Evolutionary conservation across 92 coral and sea anemone genomes (phyloP), one percentile per base, ranked within the genome.

Genomic region (Palythoa caribaeorum): DNA sequence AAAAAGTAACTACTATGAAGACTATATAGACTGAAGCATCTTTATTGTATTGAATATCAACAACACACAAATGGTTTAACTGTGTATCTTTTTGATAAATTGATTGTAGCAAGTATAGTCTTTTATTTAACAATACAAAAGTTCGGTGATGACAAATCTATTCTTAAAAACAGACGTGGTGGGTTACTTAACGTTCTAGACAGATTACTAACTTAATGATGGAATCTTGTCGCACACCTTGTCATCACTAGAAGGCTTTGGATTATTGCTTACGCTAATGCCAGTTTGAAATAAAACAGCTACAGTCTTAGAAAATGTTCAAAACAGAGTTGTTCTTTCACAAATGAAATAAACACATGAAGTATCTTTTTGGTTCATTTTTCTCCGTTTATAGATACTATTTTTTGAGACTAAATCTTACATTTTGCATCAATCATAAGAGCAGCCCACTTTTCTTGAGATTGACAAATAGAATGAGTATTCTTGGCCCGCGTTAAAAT

Each of bases 381-480:
- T 73, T 15, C 19, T 15, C 17, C 62, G 15, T 55, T 55, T 55
- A 55, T 13, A 55, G 11, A 55, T 55, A 15, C 2, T 6, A 8
- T 11, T 15, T 55, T 15, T 55, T 15, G 15, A 11, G 62, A 55
- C 62, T 0, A 15, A 55, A 3, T 55, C 17, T 59, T 59, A 1
- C 19, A 15, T 12, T 59, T 59, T n/a, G 4, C 70, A 63, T 17
- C n/a, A 21, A n/a, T 17, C 70, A 63, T 19, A n/a, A 20, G 20
- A 70, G 40, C 40, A 10, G 17, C 2, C 38, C 12, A 28, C 6
- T 12, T 70, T 63, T 3, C 13, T 15, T 20, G 7, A 70, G 47
- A 70, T 9, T 70, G 75, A 70, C 75, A 70, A 70, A 70, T 35
- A 17, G 44, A 70, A 70, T 70, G 48, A 35, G 75, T 15, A 28